A percentile compares a stretch with the other conserved stretches of the same genome.
phyloP scores from a whole-genome alignment of 2,113 vertebrate species.

The Poicephalus meyeri region DNA sequence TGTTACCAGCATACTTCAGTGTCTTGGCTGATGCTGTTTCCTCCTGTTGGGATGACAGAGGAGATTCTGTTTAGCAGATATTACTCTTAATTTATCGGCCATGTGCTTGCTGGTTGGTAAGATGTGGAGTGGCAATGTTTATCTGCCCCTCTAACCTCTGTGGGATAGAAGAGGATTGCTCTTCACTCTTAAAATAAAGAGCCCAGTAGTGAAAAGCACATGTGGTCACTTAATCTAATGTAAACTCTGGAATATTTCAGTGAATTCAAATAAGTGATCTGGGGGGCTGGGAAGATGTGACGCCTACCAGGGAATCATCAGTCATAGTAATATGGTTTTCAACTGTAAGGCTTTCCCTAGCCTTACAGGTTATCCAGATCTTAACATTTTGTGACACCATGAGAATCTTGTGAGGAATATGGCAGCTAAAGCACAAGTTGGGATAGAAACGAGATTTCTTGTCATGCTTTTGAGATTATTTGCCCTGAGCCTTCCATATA shows the following conservation, averaged over 20 bases:
- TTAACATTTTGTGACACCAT: background rate
- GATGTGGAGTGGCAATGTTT: background rate
- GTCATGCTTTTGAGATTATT: background rate
- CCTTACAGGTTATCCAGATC: background rate
- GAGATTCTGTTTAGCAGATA: background rate
- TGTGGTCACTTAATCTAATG: background rate
- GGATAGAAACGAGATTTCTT: background rate
- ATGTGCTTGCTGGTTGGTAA: background rate
- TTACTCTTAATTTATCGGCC: background rate
- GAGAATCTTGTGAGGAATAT: background rate
- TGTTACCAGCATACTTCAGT: background rate
- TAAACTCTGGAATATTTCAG: background rate
- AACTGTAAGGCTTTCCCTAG: background rate
- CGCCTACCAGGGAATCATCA: background rate
- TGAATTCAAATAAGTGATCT: background rate
- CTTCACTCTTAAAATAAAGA: background rate
- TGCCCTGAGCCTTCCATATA: background rate
- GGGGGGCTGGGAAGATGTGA: background rate
- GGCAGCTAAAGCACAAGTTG: background rate
- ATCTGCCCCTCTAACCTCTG: background rate
- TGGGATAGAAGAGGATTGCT: background rate
- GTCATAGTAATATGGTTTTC: background rate
- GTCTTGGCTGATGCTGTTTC: background rate
- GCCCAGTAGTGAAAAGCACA: background rate
- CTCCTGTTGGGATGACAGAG: background rate